Base-by-base conservation (phyloP, 1,140 invertebrate species). In the Gryllus bimaculatus region DNA sequence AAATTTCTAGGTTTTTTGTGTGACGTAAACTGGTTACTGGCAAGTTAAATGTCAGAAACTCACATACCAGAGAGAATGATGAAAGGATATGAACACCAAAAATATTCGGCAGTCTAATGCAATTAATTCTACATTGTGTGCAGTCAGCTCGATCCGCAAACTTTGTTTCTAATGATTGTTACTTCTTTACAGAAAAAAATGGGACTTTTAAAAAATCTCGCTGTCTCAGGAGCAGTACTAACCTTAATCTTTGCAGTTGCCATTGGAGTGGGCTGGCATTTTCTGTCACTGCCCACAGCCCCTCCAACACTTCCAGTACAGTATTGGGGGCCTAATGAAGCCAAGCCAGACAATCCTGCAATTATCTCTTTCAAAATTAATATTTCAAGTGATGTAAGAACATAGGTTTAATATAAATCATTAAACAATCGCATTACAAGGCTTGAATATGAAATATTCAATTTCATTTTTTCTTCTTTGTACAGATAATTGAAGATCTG, bases 401-500 rank as follows among this genome's bases (percentile, higher is more conserved):
- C 10, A 13, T 10, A 3, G 7, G 54, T 66, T 66, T 66, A 66
- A 66, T 66, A 66, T 66, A 2, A 39, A 39, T 39, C 26, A 39
- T 39, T 39, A 39, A 39, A 39, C 5, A 39, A 39, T 39, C 26
- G n/a, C n/a, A n/a, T 39, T 39, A 39, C 26, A 39, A 39, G 26
- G 54, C 18, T 7, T 13, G 18, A 66, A 66, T 18, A 18, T 66
- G 54, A 13, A 3, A 10, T 18, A 66, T 10, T 66, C 54, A 66
- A 13, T 39, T 18, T 13, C 54, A 66, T 66, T 66, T 10, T 66
- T 66, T 66, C 18, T 66, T 66, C 18, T 66, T 13, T 18, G 18
- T 48, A 75, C 78, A 79, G 78, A 75, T 13, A 12, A 84, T 92
- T 20, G 84, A 86, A 78, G 91, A 93, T 82, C 85, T 94, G 4